Base-by-base conservation (phyloP, 2,113 vertebrate genomes). In the mouse (Mus musculus) region DNA sequence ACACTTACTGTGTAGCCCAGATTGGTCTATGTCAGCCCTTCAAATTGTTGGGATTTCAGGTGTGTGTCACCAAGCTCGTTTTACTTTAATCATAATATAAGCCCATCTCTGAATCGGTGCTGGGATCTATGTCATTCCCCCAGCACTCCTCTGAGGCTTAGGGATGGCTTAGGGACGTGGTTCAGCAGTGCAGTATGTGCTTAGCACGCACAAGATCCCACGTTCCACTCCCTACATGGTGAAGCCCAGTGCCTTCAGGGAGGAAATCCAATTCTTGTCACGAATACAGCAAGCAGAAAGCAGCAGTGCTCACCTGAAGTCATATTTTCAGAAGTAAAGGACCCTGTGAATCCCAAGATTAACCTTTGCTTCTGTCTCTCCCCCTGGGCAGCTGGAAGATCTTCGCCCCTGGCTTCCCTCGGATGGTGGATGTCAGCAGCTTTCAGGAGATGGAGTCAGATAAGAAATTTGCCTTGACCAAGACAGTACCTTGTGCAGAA, bases 391-490 rank as follows among this genome's bases (percentile, higher is more conserved):
- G 98, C 4, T 98, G 98, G 97, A 98, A 98, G 89, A 86, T 97
- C 14, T 98, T 96, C 0, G 94, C 96, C 10, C 97, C 97, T 5
- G 98, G 98, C 19, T 98, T 97, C 56, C 98, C 97, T 0, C 59
- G 97, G 0, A 98, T 98, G 12, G 28, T 98, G 42, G 96, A 98
- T 0, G 95, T 97, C 19, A 91, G 92, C 49, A 97, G 89, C 78
- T 97, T 97, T 28, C 54, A 95, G 26, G 97, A 98, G 49, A 97
- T 98, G 86, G 96, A 98, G 39, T 95, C 96, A 63, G 88, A 97
- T 67, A 96, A 81, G 78, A 97, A 95, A 80, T 98, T 97, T 95
- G 89, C 97, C 80, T 95, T 98, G 93, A 98, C 97, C 75, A 97
- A 97, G 94, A 97, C 42, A 10, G 71, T 81, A 1, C 65, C 96